phyloP scores from a whole-genome alignment of 2,113 vertebrate genomes.

The Alexandromys fortis region DNA sequence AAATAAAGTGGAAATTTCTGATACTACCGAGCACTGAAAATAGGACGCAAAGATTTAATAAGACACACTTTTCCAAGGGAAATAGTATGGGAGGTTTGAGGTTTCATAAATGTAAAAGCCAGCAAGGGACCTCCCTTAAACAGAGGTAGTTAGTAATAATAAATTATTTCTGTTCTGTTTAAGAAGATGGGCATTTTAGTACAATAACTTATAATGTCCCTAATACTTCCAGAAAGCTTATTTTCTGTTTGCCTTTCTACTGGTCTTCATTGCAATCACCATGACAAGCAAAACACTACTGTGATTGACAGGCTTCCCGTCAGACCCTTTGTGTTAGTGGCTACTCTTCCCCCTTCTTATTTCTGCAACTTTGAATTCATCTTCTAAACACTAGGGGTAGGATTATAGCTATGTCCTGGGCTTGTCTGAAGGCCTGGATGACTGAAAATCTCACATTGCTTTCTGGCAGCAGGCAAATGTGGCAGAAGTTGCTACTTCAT shows the following conservation, averaged over 20 bases:
- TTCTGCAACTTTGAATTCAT: neutral
- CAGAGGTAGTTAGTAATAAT: neutral
- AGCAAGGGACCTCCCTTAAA: neutral
- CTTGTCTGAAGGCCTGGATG: neutral
- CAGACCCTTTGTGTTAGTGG: neutral
- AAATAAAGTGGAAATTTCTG: constrained; percentile 56
- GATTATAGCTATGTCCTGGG: neutral
- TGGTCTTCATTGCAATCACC: neutral
- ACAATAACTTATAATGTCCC: neutral
- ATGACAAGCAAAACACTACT: neutral
- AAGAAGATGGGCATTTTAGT: neutral
- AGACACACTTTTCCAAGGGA: neutral
- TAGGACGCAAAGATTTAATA: constrained; percentile 12
- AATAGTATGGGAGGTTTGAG: neutral
- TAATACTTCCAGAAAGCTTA: neutral
- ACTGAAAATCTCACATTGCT: neutral
- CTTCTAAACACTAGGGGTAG: neutral
- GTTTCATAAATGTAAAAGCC: neutral
- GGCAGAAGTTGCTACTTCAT: neutral
- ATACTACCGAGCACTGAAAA: neutral
- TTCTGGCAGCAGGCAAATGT: neutral
- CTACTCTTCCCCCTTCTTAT: neutral
- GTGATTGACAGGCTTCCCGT: neutral
- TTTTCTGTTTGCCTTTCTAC: neutral
- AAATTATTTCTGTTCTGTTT: neutral